Percentiles rank a stretch among this genome's conserved stretches.
Evolutionary conservation across 2,797 vertebrate species (phyloP).

Genomic region (Macropodus opercularis): DNA sequence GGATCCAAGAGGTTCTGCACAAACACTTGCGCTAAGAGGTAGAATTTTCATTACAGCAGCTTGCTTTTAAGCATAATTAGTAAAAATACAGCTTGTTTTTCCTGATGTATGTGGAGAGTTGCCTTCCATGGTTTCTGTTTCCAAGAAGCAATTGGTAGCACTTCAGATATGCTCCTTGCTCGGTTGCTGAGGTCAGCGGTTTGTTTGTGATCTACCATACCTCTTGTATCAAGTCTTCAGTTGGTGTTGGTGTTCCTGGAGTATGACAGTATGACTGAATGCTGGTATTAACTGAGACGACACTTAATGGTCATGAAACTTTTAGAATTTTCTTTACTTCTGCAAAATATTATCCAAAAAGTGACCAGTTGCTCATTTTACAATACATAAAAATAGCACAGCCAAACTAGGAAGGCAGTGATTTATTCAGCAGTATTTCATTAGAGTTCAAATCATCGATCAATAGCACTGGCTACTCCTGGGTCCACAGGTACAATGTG

Average conservation of each 20-base stretch:
- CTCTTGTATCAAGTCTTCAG: neutral
- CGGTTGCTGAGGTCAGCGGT: no score
- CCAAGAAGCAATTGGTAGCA: no score
- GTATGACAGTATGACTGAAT: neutral
- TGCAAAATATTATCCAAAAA: no score
- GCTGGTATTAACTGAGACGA: no score
- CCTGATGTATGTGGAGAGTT: neutral
- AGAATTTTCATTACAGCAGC: neutral
- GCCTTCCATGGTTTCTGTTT: no score
- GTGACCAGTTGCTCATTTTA: no score
- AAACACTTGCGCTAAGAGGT: constrained; percentile 98
- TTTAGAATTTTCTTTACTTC: no score
- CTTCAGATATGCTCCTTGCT: neutral
- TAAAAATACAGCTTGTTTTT: neutral
- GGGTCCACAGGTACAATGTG: constrained; percentile 90
- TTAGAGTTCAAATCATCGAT: no score
- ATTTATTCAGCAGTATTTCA: no score
- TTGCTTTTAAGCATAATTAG: neutral
- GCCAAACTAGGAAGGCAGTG: no score
- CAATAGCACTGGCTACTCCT: constrained; percentile 1
- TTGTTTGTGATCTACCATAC: neutral
- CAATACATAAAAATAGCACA: no score
- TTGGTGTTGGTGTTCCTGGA: neutral
- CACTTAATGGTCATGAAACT: no score
- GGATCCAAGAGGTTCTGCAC: constrained; percentile 98